phyloP scores from a whole-genome alignment of 2,797 vertebrate genomes.

The Trachops cirrhosus region DNA sequence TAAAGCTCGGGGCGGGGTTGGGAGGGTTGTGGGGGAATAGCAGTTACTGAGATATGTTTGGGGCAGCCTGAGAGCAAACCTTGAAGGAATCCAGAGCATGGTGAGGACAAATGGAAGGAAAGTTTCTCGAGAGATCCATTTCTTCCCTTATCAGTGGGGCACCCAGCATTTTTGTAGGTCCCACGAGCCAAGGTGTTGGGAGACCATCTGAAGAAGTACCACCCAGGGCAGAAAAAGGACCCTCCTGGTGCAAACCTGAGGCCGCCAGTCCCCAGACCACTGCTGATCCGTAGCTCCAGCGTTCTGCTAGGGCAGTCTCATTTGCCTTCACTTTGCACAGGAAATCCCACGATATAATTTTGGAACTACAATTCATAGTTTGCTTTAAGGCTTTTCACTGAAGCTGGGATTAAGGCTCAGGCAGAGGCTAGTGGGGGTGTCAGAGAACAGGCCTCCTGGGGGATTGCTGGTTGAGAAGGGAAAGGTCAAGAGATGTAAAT shows the following conservation, averaged over 20 bases:
- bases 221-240: neutral
- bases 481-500: slow-evolving; percentile 49
- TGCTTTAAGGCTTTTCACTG: neutral
- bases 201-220: neutral
- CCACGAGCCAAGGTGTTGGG: neutral
- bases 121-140: neutral
- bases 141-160: neutral
- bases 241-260: neutral
- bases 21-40: neutral
- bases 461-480: neutral
- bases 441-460: neutral
- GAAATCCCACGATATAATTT: neutral
- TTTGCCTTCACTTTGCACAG: neutral
- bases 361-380: neutral
- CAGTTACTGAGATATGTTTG: neutral
- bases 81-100: neutral
- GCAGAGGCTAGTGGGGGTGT: neutral
- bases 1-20: neutral
- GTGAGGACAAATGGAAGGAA: neutral
- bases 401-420: neutral
- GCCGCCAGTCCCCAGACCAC: neutral
- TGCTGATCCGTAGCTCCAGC: neutral
- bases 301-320: neutral
- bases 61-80: neutral
- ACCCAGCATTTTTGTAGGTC: neutral